Base-by-base conservation (phyloP, 1,140 invertebrate genomes). In the Drosophila pectinifera region DNA sequence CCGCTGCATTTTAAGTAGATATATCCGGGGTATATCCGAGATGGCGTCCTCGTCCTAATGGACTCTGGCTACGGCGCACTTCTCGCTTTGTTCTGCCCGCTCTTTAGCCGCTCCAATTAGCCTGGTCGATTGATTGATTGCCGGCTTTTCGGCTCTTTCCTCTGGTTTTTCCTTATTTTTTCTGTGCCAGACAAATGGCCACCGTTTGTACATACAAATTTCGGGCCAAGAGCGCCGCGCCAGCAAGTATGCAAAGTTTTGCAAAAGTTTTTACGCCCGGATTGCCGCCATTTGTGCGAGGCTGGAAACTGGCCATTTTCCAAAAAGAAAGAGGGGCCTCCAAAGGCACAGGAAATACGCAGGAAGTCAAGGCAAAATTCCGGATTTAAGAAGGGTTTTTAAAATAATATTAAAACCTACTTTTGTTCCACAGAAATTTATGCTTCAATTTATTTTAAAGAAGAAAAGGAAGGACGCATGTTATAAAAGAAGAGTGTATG, bases 161-260 rank as follows among this genome's bases (percentile, higher is more conserved):
- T n/a, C 36, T 56, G 31, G 31, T 24, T 31, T 20, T n/a, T 20
- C 14, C 20, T 4, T 14, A 13, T 31, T 22, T 38, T 56, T 16
- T 45, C 28, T 31, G 18, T 26, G n/a, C 20, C 55, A 22, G 51
- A 76, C 59, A 75, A 75, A 74, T 75, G 57, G 46, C 73, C 49
- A 18, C 36, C 74, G 74, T 84, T 84, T 63, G 64, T 55, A 68
- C 74, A 59, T 62, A 65, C 54, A 74, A 69, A 74, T 73, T 70
- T 59, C 22, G 49, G 55, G 78, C 24, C 73, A 56, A 57, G 53
- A 57, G 41, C 6, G 41, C 26, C 36, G 69, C 73, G 53, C 76
- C 57, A 34, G 51, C 59, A 88, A 88, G 83, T 89, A 89, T 89
- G 84, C 84, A 89, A 88, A 88, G 81, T 88, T 88, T 88, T 67